A percentile compares a stretch with the other conserved stretches of the same genome.
These are phyloP conservation scores for Scaptomyza montana DNA, from an alignment of 1,140 invertebrate species.

Conservation along the genomic window DNA sequence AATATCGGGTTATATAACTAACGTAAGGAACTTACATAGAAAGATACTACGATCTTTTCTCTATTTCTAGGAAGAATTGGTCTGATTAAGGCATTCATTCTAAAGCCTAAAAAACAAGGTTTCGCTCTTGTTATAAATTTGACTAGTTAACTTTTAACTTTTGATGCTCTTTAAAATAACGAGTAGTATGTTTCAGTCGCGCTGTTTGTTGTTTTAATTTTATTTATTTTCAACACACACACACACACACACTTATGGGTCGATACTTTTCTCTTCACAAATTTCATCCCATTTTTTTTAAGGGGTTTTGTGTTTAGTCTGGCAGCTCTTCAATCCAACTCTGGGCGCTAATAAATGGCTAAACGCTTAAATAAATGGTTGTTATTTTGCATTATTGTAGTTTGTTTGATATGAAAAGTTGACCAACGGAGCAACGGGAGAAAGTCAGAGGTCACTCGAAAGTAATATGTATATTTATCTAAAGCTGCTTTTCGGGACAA, in stretches of 20 bases:
- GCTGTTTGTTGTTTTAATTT: background rate
- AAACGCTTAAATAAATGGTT: slow-evolving; percentile 73
- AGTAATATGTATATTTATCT: slow-evolving; percentile 40
- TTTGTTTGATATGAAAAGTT: slow-evolving; percentile 71
- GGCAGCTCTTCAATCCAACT: slow-evolving; percentile 1
- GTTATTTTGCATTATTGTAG: slow-evolving; percentile 77
- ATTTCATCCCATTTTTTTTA: slow-evolving; percentile 25
- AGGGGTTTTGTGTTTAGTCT: slow-evolving; percentile 12
- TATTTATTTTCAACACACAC: slow-evolving; percentile 17
- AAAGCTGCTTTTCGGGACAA: slow-evolving; percentile 12
- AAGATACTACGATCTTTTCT: too few species aligned
- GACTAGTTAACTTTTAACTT: too few species aligned
- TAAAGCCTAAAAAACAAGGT: too few species aligned
- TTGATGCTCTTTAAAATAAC: too few species aligned
- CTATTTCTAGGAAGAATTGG: too few species aligned
- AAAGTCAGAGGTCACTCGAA: slow-evolving; percentile 2
- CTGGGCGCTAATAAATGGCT: slow-evolving; percentile 68
- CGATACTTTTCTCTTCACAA: slow-evolving; percentile 46
- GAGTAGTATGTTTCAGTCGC: background rate
- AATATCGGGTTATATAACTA: background rate
- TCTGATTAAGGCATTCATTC: too few species aligned
- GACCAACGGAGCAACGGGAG: slow-evolving; percentile 15
- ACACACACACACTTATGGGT: slow-evolving; percentile 54
- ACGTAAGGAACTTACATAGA: too few species aligned
- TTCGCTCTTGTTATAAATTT: too few species aligned